Evolutionary conservation across 2,888 invertebrate species (phyloP).

Genomic region (Pachycephus smyrnensis): DNA sequence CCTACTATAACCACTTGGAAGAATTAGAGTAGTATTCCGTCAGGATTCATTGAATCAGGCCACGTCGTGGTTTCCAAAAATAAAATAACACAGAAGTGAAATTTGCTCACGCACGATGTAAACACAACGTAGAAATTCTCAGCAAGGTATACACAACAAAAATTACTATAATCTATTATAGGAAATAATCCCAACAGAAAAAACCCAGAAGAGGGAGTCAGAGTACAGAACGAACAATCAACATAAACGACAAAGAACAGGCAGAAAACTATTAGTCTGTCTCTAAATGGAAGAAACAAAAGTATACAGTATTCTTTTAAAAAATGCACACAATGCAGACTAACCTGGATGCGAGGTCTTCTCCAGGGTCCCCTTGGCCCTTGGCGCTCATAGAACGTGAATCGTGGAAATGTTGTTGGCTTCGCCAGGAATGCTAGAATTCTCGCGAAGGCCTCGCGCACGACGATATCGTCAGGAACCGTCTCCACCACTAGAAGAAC

Average conservation of each 20-base stretch:
- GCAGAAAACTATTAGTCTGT: slow-evolving; percentile 5
- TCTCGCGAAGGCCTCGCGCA: not conserved
- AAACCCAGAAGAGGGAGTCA: slow-evolving; percentile 8
- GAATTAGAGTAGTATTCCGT: not conserved
- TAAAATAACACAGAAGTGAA: slow-evolving; percentile 1
- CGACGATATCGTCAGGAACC: not conserved
- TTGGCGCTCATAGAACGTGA: slow-evolving; percentile 64
- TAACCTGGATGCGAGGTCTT: slow-evolving; percentile 65
- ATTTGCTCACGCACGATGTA: not conserved
- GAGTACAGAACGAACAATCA: slow-evolving; percentile 8
- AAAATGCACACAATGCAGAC: not conserved
- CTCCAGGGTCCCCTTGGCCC: slow-evolving; percentile 66
- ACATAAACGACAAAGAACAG: not conserved
- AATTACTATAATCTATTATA: not conserved
- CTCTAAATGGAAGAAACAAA: not conserved
- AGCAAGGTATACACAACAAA: not conserved
- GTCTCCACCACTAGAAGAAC: not conserved
- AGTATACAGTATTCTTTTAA: not conserved
- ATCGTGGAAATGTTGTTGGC: slow-evolving; percentile 51
- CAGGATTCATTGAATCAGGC: not conserved
- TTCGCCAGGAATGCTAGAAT: slow-evolving; percentile 11
- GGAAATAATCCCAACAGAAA: not conserved
- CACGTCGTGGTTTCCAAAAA: slow-evolving; percentile 8
- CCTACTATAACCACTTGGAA: not conserved
- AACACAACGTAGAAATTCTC: not conserved